Evolutionary conservation across 2,797 vertebrate species (phyloP), one percentile per base, ranked within the genome.

Genomic region (Epinephelus coioides): DNA sequence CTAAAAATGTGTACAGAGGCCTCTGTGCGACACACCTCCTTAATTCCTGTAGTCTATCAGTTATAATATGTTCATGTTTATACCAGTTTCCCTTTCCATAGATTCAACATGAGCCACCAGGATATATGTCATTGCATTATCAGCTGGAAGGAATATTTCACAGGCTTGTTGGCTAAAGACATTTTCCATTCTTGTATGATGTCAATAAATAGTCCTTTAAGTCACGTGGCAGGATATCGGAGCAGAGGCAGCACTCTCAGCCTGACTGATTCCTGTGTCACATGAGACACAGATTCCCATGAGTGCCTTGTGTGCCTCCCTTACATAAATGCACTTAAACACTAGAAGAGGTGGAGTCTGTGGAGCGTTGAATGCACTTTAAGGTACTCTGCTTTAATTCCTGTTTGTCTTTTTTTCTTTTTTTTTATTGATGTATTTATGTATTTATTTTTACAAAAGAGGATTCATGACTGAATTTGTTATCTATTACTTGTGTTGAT

Each of bases 301-400:
- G 56, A 78, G 84, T 86, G 85, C 86, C 85, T 85, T 88, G 51
- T 44, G 70, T 64, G 76, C 55, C 61, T 68, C 72, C 59, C 59
- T 43, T 15, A 14, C 2, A 5, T 62, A 38, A 78, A 70, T 57
- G 63, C 6, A 53, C 69, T 47, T 23, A 18, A 80, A 76, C 51
- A 69, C 57, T 44, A 43, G 2, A 55, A 17, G 56, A 73, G 57
- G 13, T 44, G 62, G 67, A 78, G 46, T 73, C 78, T 73, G 62
- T 83, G 64, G 78, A 78, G 81, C 74, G 53, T 65, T 88, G 78
- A 89, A 86, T 89, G 92, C 93, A 94, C 89, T 92, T 92, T 92
- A 85, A 75, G 80, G 81, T 85, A 73, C 76, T 87, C 69, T 68
- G 84, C 79, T 88, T 82, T 76, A 82, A 77, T 62, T 64, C 51